Evolutionary conservation across 2,888 invertebrate species (phyloP), one percentile per base, ranked within the genome.

Genomic region (Ophraella communa): DNA sequence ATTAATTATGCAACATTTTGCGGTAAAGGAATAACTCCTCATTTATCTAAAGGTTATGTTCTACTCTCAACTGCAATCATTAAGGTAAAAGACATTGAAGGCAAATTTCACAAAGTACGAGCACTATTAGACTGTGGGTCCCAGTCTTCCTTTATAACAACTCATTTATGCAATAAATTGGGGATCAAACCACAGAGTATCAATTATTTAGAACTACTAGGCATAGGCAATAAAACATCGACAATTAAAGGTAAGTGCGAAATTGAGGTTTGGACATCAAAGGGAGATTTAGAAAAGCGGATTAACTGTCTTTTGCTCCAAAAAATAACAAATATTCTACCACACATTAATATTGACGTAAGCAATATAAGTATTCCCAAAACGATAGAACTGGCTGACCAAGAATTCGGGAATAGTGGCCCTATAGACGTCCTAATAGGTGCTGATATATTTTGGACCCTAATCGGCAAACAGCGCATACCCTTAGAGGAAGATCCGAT

Each of bases 111-210:
- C 7, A 14, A 35, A 27, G 4, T 52, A 33, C 21, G 27, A 3
- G 60, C 42, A 8, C 5, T 60, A 14, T 20, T 52, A 27, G 52
- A 60, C 42, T 60, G 42, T 35, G 60, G 60, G 14, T 51, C 52
- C 5, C 51, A 60, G 39, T 44, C 47, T 1, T 47, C 14, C 14
- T 57, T 47, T 18, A 47, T 51, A 4, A 51, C 51, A 4, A 27
- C 10, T 10, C 2, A 14, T 11, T 3, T 51, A n/a, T 21, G 51
- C 10, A n/a, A 23, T n/a, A 21, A 5, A 14, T 10, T 51, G 10
- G 24, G 24, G 17, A 20, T 24, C 7, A 8, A 14, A 20, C 11
- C 8, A 8, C 17, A 17, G 14, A 21, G 5, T 8, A 21, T 21
- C 21, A 21, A 51, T 2, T n/a, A n/a, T n/a, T 23, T 51, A 21